Evolutionary conservation across 2,888 invertebrate species (phyloP).

Genomic region (Ectemnius cavifrons): DNA sequence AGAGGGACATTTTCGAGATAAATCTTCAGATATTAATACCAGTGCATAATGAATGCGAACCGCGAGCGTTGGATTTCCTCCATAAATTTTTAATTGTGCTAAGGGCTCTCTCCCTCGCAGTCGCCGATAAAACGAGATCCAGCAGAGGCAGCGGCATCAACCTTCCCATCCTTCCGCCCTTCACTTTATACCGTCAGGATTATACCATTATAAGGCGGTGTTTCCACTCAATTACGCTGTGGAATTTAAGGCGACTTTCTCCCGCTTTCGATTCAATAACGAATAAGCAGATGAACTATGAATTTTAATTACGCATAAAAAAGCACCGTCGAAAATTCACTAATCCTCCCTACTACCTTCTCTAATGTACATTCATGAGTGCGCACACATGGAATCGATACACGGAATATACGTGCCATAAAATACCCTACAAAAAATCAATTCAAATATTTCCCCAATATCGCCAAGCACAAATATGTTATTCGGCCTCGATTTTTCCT

Average conservation of each 20-base stretch:
- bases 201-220: constrained; percentile 24
- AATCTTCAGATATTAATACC: constrained; percentile 48
- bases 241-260: constrained; percentile 9
- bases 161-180: constrained; percentile 35
- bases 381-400: no score
- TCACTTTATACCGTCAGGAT: constrained; percentile 36
- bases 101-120: constrained; percentile 23
- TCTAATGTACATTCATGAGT: no score
- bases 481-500: neutral
- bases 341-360: no score
- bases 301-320: no score
- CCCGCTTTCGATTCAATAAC: constrained; percentile 10
- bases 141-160: constrained; percentile 17
- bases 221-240: constrained; percentile 15
- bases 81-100: constrained; percentile 53
- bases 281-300: no score
- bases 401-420: no score
- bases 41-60: constrained; percentile 37
- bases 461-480: no score
- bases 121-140: constrained; percentile 37
- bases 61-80: constrained; percentile 21
- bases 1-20: constrained; percentile 29
- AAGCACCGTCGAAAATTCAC: no score
- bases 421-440: no score
- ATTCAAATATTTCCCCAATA: no score